Base-by-base conservation (phyloP, 2,888 invertebrate genomes). In the Troides aeacus region DNA sequence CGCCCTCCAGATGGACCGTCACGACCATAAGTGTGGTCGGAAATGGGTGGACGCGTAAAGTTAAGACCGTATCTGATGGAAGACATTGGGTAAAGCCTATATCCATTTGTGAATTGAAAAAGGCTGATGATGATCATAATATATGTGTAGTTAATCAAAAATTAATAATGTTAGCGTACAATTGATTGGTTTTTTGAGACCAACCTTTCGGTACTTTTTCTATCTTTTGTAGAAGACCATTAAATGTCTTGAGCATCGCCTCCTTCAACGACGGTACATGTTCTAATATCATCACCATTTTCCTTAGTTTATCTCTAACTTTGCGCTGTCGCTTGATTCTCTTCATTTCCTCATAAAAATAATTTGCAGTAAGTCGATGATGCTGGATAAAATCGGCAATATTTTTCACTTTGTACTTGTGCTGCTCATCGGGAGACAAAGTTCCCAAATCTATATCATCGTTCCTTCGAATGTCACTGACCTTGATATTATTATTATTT, bases 271-370 rank as follows among this genome's bases (percentile, higher is more conserved):
- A 3, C 0, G 62, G 50, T 50, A 75, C 74, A 0, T 68, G 66
- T 6, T 84, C 83, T 3, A 86, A 64, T 73, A 74, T 76, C 0
- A 73, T 69, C 0, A 86, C 75, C 81, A 88, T 83, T 65, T 64
- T 21, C 65, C 84, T 81, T 4, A 84, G 56, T 0, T 71, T 69
- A 62, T 85, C 84, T 53, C 75, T 79, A 0, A 84, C 73, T 7
- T 42, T 21, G 1, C 73, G 73, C 0, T 75, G 72, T 4, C 46
- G 68, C 36, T 72, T 46, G 6, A 86, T 85, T 58, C 84, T 79
- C 57, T 75, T 53, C 65, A 86, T 75, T 77, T 87, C 85, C 0
- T 76, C 66, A 56, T 81, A 79, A 3, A 87, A 75, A 74, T 84
- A 85, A 15, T 77, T 73, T 0, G 85, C 81, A 0, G 77, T 71